Evolutionary conservation across 2,113 vertebrate genomes (phyloP).

Genomic region (Sinocyclocheilus grahami): DNA sequence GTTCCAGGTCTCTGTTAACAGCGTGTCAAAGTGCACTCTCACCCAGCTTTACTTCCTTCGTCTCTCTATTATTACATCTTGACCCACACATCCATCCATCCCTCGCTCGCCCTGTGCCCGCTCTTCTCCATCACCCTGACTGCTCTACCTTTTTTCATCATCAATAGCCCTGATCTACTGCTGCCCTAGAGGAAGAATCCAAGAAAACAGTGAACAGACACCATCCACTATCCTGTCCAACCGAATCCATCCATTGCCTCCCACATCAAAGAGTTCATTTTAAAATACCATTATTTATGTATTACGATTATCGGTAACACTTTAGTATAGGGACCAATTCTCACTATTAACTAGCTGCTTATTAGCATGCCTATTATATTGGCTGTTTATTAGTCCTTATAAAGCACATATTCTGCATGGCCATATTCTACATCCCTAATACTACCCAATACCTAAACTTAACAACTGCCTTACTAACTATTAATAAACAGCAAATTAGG

Average conservation of each 20-base stretch:
- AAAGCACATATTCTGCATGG: no score
- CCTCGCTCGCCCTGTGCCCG: background rate
- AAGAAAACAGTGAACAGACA: background rate
- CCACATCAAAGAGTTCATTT: background rate
- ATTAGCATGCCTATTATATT: no score
- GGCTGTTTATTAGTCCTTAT: no score
- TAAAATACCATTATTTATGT: background rate
- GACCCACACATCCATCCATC: constrained; percentile 8
- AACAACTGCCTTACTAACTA: no score
- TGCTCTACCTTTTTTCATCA: background rate
- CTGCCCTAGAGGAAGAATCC: background rate
- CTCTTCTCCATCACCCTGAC: background rate
- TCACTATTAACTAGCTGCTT: no score
- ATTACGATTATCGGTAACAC: background rate
- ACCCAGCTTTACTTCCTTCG: background rate
- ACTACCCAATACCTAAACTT: no score
- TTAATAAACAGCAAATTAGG: no score
- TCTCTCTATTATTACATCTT: background rate
- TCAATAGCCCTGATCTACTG: constrained; percentile 7
- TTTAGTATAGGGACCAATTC: no score
- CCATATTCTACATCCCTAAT: no score
- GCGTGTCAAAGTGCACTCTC: background rate
- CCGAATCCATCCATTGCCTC: background rate
- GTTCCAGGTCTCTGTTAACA: constrained; percentile 14
- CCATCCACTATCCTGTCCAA: background rate